Evolutionary conservation across 2,888 invertebrate genomes (phyloP).

Genomic region (Meloe dianella): DNA sequence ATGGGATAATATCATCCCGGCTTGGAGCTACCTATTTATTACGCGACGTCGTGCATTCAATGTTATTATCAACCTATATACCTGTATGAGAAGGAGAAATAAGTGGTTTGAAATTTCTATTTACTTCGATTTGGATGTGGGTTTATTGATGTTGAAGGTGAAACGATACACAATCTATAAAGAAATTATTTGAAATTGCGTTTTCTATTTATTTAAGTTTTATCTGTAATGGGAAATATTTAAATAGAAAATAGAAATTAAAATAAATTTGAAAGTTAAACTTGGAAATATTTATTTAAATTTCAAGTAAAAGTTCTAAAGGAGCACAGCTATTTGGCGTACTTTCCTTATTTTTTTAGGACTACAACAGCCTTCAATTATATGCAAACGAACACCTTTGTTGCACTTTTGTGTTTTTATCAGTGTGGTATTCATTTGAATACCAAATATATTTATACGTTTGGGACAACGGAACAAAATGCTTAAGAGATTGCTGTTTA

Average conservation of each 20-base stretch:
- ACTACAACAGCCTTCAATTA: too few relatives aligned
- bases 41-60: slow-evolving; percentile 48
- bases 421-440: neutral
- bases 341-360: too few relatives aligned
- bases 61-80: slow-evolving; percentile 49
- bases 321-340: too few relatives aligned
- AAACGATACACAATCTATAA: neutral
- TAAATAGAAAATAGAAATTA: too few relatives aligned
- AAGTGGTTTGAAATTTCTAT: slow-evolving; percentile 47
- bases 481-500: too few relatives aligned
- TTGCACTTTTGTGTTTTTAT: neutral
- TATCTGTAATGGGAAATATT: too few relatives aligned
- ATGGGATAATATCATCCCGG: slow-evolving; percentile 46
- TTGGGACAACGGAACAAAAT: too few relatives aligned
- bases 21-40: slow-evolving; percentile 49
- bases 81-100: slow-evolving; percentile 40
- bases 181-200: neutral
- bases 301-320: too few relatives aligned
- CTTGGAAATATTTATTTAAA: too few relatives aligned
- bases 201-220: neutral
- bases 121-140: slow-evolving; percentile 29
- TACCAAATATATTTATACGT: neutral
- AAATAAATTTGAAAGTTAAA: too few relatives aligned
- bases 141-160: neutral
- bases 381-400: neutral